These are phyloP conservation scores for Conopomorpha cramerella DNA, from an alignment of 1,140 invertebrate genomes.

Conservation along the genomic window DNA sequence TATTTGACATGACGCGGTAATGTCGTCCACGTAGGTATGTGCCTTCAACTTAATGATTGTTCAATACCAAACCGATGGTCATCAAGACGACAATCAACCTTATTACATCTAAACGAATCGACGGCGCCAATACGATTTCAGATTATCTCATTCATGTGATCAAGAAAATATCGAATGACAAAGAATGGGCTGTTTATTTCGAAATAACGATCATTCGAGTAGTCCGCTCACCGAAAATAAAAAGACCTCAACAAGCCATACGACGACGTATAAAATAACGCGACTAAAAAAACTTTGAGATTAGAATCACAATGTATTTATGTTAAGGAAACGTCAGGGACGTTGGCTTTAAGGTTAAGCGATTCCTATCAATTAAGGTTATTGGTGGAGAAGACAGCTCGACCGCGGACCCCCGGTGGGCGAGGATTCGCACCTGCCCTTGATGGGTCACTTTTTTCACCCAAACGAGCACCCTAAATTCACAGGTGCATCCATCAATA, in stretches of 20 bases:
- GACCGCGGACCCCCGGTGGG: constrained; percentile 37
- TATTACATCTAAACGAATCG: constrained; percentile 29
- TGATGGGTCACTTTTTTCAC: constrained; percentile 37
- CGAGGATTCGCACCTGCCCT: constrained; percentile 53
- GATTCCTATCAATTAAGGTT: constrained; percentile 59
- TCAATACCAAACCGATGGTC: constrained; percentile 14
- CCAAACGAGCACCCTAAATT: constrained; percentile 33
- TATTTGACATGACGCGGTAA: not conserved
- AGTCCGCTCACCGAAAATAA: constrained; percentile 54
- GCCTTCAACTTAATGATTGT: constrained; percentile 10
- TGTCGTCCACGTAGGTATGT: constrained; percentile 1
- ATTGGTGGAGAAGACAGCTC: constrained; percentile 41
- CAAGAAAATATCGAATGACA: constrained; percentile 53
- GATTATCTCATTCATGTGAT: constrained; percentile 32
- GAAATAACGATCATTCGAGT: constrained; percentile 37
- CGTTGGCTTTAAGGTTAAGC: constrained; percentile 50
- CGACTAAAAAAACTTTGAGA: constrained; percentile 34
- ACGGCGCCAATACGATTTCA: constrained; percentile 33
- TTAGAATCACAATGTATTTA: constrained; percentile 50
- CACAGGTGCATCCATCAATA: constrained; percentile 26
- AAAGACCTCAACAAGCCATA: constrained; percentile 24
- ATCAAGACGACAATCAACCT: constrained; percentile 31
- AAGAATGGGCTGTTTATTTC: constrained; percentile 55
- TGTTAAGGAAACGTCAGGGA: constrained; percentile 42
- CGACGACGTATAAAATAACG: constrained; percentile 42